Evolutionary conservation across 2,797 vertebrate genomes (phyloP).

Genomic region (Neoniphon sammara): DNA sequence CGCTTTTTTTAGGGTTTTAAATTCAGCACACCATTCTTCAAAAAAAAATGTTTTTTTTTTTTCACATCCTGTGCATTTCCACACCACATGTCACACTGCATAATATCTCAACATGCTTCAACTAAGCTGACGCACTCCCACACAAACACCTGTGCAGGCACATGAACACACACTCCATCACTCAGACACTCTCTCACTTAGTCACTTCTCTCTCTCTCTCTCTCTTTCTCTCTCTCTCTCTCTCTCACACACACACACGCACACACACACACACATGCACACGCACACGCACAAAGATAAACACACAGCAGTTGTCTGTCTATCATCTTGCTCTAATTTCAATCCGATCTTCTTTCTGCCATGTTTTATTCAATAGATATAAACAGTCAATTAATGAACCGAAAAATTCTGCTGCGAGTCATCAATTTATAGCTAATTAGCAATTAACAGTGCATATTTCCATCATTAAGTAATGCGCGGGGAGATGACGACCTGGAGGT

Average conservation of each 20-base stretch:
- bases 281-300: conserved; percentile 13
- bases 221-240: not conserved
- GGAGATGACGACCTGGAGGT: conserved; percentile 52
- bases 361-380: conserved; percentile 73
- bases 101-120: conserved; percentile 19
- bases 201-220: not conserved
- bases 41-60: conserved; percentile 7
- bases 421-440: conserved; percentile 74
- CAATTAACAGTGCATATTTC: conserved; percentile 69
- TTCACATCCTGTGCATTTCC: conserved; percentile 17
- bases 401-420: conserved; percentile 62
- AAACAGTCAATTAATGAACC: conserved; percentile 72
- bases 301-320: conserved; percentile 26
- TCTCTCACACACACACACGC: conserved; percentile 20
- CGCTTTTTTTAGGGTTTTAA: conserved; percentile 7
- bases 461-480: conserved; percentile 67
- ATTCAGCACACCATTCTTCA: conserved; percentile 5
- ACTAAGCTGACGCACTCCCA: not conserved
- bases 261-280: conserved; percentile 9
- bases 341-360: conserved; percentile 43
- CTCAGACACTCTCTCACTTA: conserved; percentile 3
- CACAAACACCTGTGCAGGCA: conserved; percentile 1
- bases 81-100: conserved; percentile 22
- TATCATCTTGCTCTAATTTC: conserved; percentile 48
- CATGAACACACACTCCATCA: not conserved